Evolutionary conservation across 2,797 vertebrate species (phyloP).

Genomic region (Aeoliscus strigatus): DNA sequence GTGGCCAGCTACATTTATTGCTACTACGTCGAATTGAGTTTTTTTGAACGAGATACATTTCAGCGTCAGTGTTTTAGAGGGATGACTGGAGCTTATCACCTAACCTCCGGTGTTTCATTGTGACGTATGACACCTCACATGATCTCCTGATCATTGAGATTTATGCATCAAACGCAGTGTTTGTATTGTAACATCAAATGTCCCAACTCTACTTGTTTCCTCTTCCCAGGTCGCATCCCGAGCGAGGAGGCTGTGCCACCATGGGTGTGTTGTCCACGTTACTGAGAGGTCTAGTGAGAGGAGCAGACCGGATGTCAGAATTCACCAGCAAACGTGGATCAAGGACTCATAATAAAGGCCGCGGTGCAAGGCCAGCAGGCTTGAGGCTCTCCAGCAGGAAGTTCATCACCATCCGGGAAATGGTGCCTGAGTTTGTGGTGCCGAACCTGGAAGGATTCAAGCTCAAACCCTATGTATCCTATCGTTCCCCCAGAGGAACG

Average conservation of each 20-base stretch:
- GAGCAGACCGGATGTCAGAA: slow-evolving; percentile 83
- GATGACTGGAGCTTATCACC: too few species aligned
- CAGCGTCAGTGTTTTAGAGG: too few species aligned
- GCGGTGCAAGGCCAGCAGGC: slow-evolving; percentile 77
- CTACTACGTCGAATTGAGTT: too few species aligned
- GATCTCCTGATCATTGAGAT: too few species aligned
- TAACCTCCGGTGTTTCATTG: too few species aligned
- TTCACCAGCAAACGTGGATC: slow-evolving; percentile 93
- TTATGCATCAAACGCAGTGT: too few species aligned
- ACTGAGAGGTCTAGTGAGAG: slow-evolving; percentile 79
- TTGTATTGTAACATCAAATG: too few species aligned
- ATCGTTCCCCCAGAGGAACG: slow-evolving; percentile 69
- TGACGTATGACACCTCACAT: too few species aligned
- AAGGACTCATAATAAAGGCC: slow-evolving; percentile 77
- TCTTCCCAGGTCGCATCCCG: slow-evolving; percentile 13
- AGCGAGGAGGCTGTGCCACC: not conserved
- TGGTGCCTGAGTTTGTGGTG: slow-evolving; percentile 88
- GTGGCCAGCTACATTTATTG: too few species aligned
- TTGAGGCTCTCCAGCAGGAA: slow-evolving; percentile 66
- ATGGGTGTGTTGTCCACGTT: slow-evolving; percentile 86
- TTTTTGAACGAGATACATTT: too few species aligned
- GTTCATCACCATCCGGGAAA: slow-evolving; percentile 76
- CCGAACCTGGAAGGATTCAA: slow-evolving; percentile 84
- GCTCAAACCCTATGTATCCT: slow-evolving; percentile 89
- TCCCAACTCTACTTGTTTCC: too few species aligned